phyloP scores from a whole-genome alignment of 92 coral and sea anemone species.

The Epizoanthus ramosus region DNA sequence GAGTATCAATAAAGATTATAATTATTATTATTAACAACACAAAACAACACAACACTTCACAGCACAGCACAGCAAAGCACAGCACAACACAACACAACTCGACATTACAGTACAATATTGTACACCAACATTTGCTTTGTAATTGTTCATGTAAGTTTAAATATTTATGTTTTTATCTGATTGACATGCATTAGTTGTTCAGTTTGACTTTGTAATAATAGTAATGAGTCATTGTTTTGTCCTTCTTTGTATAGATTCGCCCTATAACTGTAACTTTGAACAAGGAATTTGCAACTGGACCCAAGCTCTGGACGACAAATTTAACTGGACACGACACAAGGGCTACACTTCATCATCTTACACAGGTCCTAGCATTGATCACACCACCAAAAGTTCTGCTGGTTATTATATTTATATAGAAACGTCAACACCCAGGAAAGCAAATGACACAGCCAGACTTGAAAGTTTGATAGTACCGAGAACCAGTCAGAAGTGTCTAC shows the following conservation, averaged over 20 bases:
- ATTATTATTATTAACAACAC: too few species aligned
- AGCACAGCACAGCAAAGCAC: too few species aligned
- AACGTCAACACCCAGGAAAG: slow-evolving; percentile 72
- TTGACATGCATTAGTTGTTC: neutral
- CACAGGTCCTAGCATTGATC: slow-evolving; percentile 87
- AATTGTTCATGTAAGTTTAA: too few species aligned
- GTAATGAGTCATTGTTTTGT: neutral
- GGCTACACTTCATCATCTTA: slow-evolving; percentile 64
- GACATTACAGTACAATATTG: too few species aligned
- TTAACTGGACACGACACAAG: slow-evolving; percentile 82
- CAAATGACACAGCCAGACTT: slow-evolving; percentile 87
- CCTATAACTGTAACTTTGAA: slow-evolving; percentile 91
- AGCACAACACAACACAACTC: too few species aligned
- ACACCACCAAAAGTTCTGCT: slow-evolving; percentile 72
- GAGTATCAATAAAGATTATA: too few species aligned
- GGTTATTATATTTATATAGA: slow-evolving; percentile 89
- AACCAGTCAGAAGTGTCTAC: slow-evolving; percentile 86
- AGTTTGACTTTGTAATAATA: neutral
- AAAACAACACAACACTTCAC: too few species aligned
- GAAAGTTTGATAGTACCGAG: slow-evolving; percentile 79
- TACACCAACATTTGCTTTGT: too few species aligned
- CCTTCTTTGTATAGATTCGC: slow-evolving; percentile 64
- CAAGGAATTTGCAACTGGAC: slow-evolving; percentile 73
- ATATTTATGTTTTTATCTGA: too few species aligned
- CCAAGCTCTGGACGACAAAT: slow-evolving; percentile 68